Conservation (phyloP, 2,888 invertebrate species). For the Leptarthrus brevirostris region DNA sequence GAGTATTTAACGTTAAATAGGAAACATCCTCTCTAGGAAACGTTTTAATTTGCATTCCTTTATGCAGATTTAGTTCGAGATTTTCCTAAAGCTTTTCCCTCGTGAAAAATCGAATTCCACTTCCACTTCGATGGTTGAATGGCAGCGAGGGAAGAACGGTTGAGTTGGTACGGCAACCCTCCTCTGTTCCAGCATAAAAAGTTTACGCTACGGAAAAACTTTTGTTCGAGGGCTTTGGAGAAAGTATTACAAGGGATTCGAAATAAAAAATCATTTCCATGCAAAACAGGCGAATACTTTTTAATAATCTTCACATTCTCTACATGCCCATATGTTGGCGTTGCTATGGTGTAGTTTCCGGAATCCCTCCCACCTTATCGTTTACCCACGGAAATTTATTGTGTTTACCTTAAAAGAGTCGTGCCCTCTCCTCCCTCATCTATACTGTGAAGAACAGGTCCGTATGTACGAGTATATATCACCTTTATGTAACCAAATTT, state of each 20-base stretch:
- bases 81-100: slow-evolving; percentile 28
- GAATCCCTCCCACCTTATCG: too few species aligned
- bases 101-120: slow-evolving; percentile 36
- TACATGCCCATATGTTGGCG: too few species aligned
- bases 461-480: too few species aligned
- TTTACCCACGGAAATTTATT: too few species aligned
- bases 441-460: too few species aligned
- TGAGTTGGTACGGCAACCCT: slow-evolving; percentile 14
- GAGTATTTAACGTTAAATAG: slow-evolving; percentile 42
- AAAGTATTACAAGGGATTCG: slow-evolving; percentile 24
- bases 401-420: too few species aligned
- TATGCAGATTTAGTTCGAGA: slow-evolving; percentile 36
- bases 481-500: too few species aligned
- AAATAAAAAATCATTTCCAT: slow-evolving; percentile 29
- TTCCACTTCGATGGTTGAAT: neutral
- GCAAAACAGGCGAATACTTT: slow-evolving; percentile 36
- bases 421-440: too few species aligned
- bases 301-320: slow-evolving; percentile 8
- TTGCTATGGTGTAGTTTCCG: too few species aligned
- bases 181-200: neutral
- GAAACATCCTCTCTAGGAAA: slow-evolving; percentile 26
- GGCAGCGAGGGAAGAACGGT: too few species aligned
- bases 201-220: slow-evolving; percentile 4
- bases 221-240: slow-evolving; percentile 23
- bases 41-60: slow-evolving; percentile 47